A percentile compares a stretch with the other conserved stretches of the same genome.
Evolutionary conservation across 2,888 invertebrate genomes (phyloP).

Genomic region (Ichneumoninae sp.): DNA sequence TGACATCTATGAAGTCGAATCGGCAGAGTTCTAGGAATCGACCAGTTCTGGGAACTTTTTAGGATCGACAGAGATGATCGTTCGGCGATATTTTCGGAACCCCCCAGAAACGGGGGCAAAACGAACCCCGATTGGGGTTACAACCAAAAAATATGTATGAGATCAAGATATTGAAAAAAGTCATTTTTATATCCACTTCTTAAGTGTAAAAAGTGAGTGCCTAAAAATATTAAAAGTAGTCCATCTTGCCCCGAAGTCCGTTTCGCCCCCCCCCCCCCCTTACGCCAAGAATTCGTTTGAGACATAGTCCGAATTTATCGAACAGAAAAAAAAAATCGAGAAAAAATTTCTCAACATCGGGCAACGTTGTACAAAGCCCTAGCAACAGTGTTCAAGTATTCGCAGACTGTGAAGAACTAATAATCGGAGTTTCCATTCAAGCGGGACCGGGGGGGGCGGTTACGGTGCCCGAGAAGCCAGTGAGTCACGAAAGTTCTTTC

Average conservation of each 20-base stretch:
- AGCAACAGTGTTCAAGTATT: slow-evolving; percentile 18
- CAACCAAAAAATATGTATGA: no score
- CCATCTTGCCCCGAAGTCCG: no score
- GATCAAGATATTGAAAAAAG: no score
- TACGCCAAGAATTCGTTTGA: neutral
- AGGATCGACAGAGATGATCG: neutral
- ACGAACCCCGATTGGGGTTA: neutral
- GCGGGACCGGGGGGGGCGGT: slow-evolving; percentile 16
- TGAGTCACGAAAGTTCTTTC: slow-evolving; percentile 75
- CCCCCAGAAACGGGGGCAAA: neutral
- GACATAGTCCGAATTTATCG: neutral
- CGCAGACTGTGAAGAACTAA: slow-evolving; percentile 3
- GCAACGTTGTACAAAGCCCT: neutral
- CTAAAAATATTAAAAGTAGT: no score
- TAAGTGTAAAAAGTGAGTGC: no score
- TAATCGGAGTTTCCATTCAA: slow-evolving; percentile 28
- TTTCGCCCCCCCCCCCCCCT: no score
- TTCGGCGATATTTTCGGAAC: neutral
- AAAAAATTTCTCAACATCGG: slow-evolving; percentile 7
- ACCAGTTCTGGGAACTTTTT: neutral
- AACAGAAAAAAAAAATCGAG: neutral
- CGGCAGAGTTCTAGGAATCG: neutral
- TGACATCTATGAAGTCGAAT: neutral
- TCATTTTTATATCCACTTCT: no score
- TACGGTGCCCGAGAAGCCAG: slow-evolving; percentile 34